phyloP scores from a whole-genome alignment of 2,113 vertebrate species.

The Tinamus guttatus region DNA sequence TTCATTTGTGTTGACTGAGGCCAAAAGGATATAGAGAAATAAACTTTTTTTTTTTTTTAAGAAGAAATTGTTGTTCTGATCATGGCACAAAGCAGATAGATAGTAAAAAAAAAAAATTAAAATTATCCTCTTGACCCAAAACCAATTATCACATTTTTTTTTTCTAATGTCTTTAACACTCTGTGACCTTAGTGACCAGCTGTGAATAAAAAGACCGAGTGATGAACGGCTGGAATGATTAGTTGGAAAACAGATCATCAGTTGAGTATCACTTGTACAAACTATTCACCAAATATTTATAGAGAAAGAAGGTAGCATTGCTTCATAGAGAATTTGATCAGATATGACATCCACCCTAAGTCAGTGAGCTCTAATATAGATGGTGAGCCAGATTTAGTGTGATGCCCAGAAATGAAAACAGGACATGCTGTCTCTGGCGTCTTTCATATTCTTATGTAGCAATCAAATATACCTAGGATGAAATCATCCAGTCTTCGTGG shows the following conservation, averaged over 20 bases:
- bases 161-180: slow-evolving; percentile 1
- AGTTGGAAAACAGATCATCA: slow-evolving; percentile 58
- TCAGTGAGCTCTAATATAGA: not conserved
- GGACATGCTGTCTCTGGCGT: not conserved
- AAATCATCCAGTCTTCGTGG: not conserved
- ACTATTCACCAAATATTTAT: slow-evolving; percentile 58
- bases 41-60: not conserved
- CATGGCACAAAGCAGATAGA: not conserved
- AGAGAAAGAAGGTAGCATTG: slow-evolving; percentile 18
- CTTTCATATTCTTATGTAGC: not conserved
- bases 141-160: slow-evolving; percentile 8
- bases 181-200: not conserved
- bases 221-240: slow-evolving; percentile 47
- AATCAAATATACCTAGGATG: not conserved
- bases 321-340: slow-evolving; percentile 22
- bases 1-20: not conserved
- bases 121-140: not conserved
- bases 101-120: not conserved
- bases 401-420: not conserved
- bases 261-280: slow-evolving; percentile 50
- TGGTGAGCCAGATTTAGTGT: not conserved
- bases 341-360: not conserved
- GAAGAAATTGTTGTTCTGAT: not conserved
- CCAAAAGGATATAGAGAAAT: not conserved
- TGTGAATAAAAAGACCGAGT: slow-evolving; percentile 16